A percentile compares a stretch with the other conserved stretches of the same genome.
Conservation (phyloP, 2,797 vertebrate genomes). For the Chelonia mydas region DNA sequence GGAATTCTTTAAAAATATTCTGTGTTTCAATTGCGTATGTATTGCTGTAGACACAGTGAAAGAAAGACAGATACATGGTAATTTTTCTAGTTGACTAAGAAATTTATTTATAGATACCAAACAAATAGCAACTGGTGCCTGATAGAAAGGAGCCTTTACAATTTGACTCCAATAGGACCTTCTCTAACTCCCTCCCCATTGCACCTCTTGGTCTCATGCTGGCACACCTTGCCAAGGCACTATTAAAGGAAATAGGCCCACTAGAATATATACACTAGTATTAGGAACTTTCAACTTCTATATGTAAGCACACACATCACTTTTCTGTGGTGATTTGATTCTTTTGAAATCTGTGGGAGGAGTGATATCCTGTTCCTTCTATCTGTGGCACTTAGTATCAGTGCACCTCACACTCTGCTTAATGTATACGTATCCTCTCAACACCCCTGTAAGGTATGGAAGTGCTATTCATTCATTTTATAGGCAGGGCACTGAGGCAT, state of each 20-base stretch:
- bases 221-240: not conserved
- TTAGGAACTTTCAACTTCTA: not conserved
- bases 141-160: not conserved
- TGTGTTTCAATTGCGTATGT: not conserved
- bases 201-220: not conserved
- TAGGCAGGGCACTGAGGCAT: not conserved
- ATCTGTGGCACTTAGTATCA: no score
- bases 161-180: not conserved
- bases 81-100: not conserved
- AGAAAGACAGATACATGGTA: not conserved
- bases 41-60: not conserved
- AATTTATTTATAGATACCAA: not conserved
- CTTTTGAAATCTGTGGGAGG: not conserved
- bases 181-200: not conserved
- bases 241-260: not conserved
- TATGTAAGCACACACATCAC: not conserved
- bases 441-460: no score
- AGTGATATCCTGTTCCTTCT: no score
- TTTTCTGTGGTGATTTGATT: not conserved
- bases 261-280: not conserved
- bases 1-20: not conserved
- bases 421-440: not conserved
- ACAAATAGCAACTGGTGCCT: not conserved
- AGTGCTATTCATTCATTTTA: not conserved
- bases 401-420: no score